Base-by-base conservation (phyloP, 2,888 invertebrate species). In the Melinaea menophilus region DNA sequence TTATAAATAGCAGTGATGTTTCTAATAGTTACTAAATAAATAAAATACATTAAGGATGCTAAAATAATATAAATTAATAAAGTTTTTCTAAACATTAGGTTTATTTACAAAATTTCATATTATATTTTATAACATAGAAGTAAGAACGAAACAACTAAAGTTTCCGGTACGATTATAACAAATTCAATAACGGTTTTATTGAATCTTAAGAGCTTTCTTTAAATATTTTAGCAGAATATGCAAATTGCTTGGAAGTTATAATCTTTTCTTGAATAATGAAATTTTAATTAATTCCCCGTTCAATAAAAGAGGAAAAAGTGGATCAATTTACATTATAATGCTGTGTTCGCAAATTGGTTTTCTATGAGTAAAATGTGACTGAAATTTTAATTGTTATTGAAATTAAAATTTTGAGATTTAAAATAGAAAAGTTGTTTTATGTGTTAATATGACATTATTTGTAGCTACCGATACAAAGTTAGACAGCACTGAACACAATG, bases 181-280 rank as follows among this genome's bases (percentile, higher is more conserved):
- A 68, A 72, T 70, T 70, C 65, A 71, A 70, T 72, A 69, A 63
- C 60, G 62, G 65, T 65, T 63, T n/a, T n/a, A n/a, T n/a, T n/a
- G n/a, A n/a, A n/a, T n/a, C 64, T 65, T 62, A 58, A 62, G 65
- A 63, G 63, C 61, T 69, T 66, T 67, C 66, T 71, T 71, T 69
- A 71, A 69, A 69, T 59, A 70, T 69, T 67, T 70, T 51, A 67
- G 68, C 64, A 63, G 64, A 71, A 73, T 74, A 72, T 73, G 73
- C 71, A 72, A 74, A 74, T 73, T 63, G 57, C 54, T 65, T 57
- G 61, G 58, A 71, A 72, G 70, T 73, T 73, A 69, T 71, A 72
- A 73, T 73, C 70, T 72, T 69, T 71, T 72, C 71, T 71, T 68
- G 70, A 72, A 71, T 75, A 74, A 73, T 72, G 69, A 72, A 72